Conservation (phyloP, 1,140 invertebrate species). For the Heliconius nattereri region DNA sequence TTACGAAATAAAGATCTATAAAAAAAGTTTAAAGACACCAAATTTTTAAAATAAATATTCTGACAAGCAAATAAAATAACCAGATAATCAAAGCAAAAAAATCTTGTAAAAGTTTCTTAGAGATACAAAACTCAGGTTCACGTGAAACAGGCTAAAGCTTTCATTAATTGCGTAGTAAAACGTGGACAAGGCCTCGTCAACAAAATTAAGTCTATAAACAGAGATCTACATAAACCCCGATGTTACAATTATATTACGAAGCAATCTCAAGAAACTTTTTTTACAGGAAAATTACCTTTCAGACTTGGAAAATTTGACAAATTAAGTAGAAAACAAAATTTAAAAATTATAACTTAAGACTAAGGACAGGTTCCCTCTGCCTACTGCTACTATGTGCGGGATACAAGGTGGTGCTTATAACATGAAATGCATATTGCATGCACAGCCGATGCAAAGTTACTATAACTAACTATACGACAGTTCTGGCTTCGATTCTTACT, state of each 20-base stretch:
- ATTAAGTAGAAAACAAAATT: background rate
- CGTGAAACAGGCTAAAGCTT: background rate
- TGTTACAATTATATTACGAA: background rate
- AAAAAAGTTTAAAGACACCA: too few relatives aligned
- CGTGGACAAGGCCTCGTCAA: background rate
- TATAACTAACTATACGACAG: too few relatives aligned
- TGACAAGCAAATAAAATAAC: too few relatives aligned
- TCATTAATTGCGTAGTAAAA: constrained; percentile 11
- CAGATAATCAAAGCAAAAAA: too few relatives aligned
- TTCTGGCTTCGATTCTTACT: too few relatives aligned
- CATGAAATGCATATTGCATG: too few relatives aligned
- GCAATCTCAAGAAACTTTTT: background rate
- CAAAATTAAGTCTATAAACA: background rate
- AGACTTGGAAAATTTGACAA: background rate
- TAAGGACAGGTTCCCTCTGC: too few relatives aligned
- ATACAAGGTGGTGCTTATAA: too few relatives aligned
- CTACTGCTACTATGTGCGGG: too few relatives aligned
- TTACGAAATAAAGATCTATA: too few relatives aligned
- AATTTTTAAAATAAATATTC: too few relatives aligned
- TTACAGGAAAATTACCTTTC: background rate
- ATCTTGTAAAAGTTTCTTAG: background rate
- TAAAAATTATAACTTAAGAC: background rate
- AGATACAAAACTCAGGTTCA: background rate
- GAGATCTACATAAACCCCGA: background rate
- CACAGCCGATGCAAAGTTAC: too few relatives aligned